Evolutionary conservation across 2,113 vertebrate species (phyloP), one percentile per base, ranked within the genome.

Genomic region (Macquaria ambigua): DNA sequence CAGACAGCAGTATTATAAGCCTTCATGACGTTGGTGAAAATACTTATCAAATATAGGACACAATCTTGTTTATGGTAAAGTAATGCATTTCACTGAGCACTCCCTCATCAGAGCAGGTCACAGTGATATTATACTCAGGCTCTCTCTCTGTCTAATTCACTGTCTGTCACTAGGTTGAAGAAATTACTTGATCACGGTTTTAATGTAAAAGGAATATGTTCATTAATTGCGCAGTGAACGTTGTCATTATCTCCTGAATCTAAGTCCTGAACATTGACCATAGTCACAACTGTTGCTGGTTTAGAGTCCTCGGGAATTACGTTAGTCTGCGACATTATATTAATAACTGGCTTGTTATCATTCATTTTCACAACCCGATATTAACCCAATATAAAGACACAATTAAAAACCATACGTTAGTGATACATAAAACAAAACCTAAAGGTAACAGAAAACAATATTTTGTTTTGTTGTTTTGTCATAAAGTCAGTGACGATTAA

Each of bases 291-390:
- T 20, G 92, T 81, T 5, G 1, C 21, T 20, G 21, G 58, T 20
- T 61, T 50, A 0, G 81, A 50, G 14, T 90, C 67, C 3, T 93
- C 92, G 0, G 69, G 5, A 8, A 93, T 82, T 0, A 48, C 4
- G 15, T 67, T 89, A 0, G 86, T 83, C 28, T 84, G 74, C 1
- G 91, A 92, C 68, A 91, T 87, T 6, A 93, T 69, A 21, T 77
- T 87, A 31, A 92, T 91, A 0, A 39, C 23, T 1, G 92, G 92
- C 0, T 31, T 78, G 46, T 92, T 92, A 9, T 93, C 90, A 73
- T 92, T 93, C 34, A 34, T 34, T 34, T 34, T 5, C 34, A 34
- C 34, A 34, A 34, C 34, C 39, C 39, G 1, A 43, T 43, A 43
- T 2, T 1, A 43, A 43, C 2, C 8, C 41, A 43, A 43, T 2